Percentiles rank a stretch among this genome's conserved stretches.
These are phyloP conservation scores for Montifringilla adamsi DNA, from an alignment of 2,113 vertebrate species.

Conservation along the genomic window DNA sequence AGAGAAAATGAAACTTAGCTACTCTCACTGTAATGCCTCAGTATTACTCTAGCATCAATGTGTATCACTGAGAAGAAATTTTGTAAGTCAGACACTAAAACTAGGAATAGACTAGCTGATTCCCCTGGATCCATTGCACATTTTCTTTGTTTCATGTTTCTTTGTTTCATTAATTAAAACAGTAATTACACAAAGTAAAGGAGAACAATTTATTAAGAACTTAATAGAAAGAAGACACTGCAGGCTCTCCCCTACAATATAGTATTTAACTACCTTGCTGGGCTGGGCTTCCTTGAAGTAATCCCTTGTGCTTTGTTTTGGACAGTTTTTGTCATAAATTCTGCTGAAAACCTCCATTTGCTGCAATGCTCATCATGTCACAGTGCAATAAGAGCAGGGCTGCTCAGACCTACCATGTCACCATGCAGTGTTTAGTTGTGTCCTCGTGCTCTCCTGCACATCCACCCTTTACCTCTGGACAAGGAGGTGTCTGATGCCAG, in stretches of 20 bases:
- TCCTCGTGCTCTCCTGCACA: rapidly evolving
- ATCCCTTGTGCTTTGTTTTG: not conserved
- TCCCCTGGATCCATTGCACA: not conserved
- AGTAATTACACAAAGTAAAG: not conserved
- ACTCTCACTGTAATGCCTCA: not conserved
- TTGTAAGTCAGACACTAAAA: not conserved
- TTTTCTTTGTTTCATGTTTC: not conserved
- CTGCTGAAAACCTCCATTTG: not conserved
- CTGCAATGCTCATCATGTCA: not conserved
- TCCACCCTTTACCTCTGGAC: not conserved
- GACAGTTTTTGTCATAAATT: not conserved
- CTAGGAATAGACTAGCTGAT: not conserved
- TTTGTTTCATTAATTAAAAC: not conserved
- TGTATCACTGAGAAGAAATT: not conserved
- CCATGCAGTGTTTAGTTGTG: no score
- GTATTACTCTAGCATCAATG: not conserved
- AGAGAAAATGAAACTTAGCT: not conserved
- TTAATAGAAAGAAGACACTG: not conserved
- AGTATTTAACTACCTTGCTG: not conserved
- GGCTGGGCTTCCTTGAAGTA: not conserved
- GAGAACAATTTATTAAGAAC: not conserved
- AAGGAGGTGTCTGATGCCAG: not conserved
- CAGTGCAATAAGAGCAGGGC: not conserved
- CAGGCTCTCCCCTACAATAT: rapidly evolving
- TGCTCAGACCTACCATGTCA: not conserved